Conservation (phyloP, 2,888 invertebrate genomes). For the Tortricodes alternella region DNA sequence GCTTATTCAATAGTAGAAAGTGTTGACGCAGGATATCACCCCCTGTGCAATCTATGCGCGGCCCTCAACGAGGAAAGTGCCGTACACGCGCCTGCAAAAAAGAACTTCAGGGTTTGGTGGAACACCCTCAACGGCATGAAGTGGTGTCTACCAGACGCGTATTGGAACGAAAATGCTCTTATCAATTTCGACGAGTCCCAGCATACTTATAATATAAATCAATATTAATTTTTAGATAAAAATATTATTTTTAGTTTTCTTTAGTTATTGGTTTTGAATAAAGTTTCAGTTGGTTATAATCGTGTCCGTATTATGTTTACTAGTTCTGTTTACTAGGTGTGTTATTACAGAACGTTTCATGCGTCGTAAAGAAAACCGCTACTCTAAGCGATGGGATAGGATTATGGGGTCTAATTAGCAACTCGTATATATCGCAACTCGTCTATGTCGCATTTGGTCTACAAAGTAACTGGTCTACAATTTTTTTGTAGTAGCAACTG, state of each 20-base stretch:
- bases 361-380: too few relatives aligned
- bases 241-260: slow-evolving; percentile 12
- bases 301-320: not conserved
- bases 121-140: slow-evolving; percentile 51
- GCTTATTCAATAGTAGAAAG: slow-evolving; percentile 45
- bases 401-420: too few relatives aligned
- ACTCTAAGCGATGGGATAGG: too few relatives aligned
- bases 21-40: slow-evolving; percentile 37
- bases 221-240: slow-evolving; percentile 17
- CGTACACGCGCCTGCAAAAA: slow-evolving; percentile 36
- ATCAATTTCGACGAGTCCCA: slow-evolving; percentile 37
- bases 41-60: slow-evolving; percentile 55
- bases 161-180: slow-evolving; percentile 44
- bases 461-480: too few relatives aligned
- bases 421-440: too few relatives aligned
- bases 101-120: slow-evolving; percentile 59
- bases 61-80: slow-evolving; percentile 41
- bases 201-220: slow-evolving; percentile 11
- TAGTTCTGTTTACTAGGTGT: too few relatives aligned
- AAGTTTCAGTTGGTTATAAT: slow-evolving; percentile 11
- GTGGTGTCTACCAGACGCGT: slow-evolving; percentile 47
- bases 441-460: too few relatives aligned
- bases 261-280: slow-evolving; percentile 21
- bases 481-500: too few relatives aligned
- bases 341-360: too few relatives aligned